A percentile compares a stretch with the other conserved stretches of the same genome.
phyloP scores from a whole-genome alignment of 2,888 invertebrate genomes.

The Blastobasis adustella region DNA sequence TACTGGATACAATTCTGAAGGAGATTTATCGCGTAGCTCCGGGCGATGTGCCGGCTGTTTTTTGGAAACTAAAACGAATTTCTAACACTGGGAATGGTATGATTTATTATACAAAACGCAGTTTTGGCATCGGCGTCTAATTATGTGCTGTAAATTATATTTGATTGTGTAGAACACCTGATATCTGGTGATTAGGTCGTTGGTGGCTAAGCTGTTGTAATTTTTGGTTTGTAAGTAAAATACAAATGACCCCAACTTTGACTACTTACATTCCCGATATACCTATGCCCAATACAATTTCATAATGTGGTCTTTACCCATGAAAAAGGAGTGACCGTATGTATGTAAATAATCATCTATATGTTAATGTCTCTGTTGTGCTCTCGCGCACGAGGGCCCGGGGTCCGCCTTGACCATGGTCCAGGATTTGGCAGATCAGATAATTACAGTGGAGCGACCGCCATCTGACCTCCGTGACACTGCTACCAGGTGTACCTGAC shows the following conservation, averaged over 20 bases:
- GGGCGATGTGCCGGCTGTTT: constrained; percentile 34
- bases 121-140: not conserved
- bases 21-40: constrained; percentile 63
- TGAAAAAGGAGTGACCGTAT: too few species aligned
- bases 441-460: too few species aligned
- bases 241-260: not conserved
- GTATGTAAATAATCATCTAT: too few species aligned
- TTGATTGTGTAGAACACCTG: not conserved
- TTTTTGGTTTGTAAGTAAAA: not conserved
- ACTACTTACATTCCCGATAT: not conserved
- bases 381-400: too few species aligned
- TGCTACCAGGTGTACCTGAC: too few species aligned
- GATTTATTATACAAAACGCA: constrained; percentile 23
- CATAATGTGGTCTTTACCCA: too few species aligned
- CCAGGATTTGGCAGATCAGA: too few species aligned
- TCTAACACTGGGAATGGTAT: constrained; percentile 16
- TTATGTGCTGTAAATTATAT: constrained; percentile 2
- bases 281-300: too few species aligned
- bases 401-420: too few species aligned
- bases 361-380: too few species aligned
- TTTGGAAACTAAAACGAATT: constrained; percentile 27
- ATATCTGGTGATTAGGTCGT: not conserved
- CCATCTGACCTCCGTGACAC: too few species aligned
- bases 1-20: constrained; percentile 45
- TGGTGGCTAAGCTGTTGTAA: not conserved